Base-by-base conservation (phyloP, 2,113 vertebrate species). In the Ivindomyrus marchei region DNA sequence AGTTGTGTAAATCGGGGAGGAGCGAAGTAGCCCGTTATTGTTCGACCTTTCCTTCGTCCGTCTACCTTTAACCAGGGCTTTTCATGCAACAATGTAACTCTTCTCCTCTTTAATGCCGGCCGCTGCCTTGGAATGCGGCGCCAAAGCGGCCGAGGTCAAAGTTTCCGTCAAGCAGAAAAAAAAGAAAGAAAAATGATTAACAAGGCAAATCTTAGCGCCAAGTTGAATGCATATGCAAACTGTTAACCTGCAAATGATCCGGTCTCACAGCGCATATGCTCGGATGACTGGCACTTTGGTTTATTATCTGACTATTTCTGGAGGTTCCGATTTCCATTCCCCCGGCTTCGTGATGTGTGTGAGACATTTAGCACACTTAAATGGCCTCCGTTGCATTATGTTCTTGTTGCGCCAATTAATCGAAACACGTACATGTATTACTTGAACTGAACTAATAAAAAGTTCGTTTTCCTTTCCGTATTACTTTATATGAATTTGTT, bases 131-230 rank as follows among this genome's bases (percentile, higher is more conserved):
- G 88, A 89, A 85, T 85, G 89, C 36, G 19, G 39, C 39, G 80
- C 50, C 46, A 39, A 56, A 31, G 39, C n/a, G 39, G 50, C 6
- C 11, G 89, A 85, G 89, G 89, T 89, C 77, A 89, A 89, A 85
- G 89, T 89, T 83, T 89, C 77, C 24, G 52, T 27, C 80, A 13
- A 85, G 19, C 50, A 46, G 62, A 83, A 77, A 80, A 80, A n/a
- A 70, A 13, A 31, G 62, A 66, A 3, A 27, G 62, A 85, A 52
- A 80, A 89, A 89, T 85, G 52, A 85, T 89, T 89, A 89, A 89
- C 89, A 85, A 27, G 52, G 80, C 50, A 39, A 49, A 31, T 80
- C 24, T 56, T 31, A 49, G 62, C 80, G 31, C 50, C 50, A 42
- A 89, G 24, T 66, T 47, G 45, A 62, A 46, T 62, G 24, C 52